Evolutionary conservation across 2,888 invertebrate species (phyloP), one percentile per base, ranked within the genome.

Genomic region (Parascotia fuliginaria): DNA sequence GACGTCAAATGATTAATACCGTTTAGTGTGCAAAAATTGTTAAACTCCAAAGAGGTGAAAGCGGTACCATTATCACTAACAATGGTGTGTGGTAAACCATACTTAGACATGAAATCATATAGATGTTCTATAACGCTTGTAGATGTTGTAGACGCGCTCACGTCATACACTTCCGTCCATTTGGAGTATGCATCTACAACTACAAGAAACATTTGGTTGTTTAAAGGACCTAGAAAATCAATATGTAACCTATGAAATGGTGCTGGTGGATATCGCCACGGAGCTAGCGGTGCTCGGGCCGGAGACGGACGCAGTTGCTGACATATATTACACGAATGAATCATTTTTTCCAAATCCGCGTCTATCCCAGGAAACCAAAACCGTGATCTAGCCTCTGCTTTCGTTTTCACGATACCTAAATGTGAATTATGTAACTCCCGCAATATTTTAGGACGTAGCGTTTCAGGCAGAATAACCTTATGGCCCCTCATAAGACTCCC

Each of bases 281-380:
- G 19, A 5, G 5, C 19, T 5, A 19, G 19, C 19, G 19, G 19
- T 5, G 2, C 19, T 5, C 44, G 50, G 1, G 29, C 5, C 1
- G 50, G 50, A 1, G 44, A 51, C 1, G 40, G 45, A 2, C 45
- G 45, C 4, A 41, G 1, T 13, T 37, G 36, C 13, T 11, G 2
- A n/a, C 44, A 44, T 1, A 45, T 24, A 0, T 36, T 34, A 11
- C 44, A 50, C 5, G 22, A 34, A 2, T 7, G 0, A 1, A 45
- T 41, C 24, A 50, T 29, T 9, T 0, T 6, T 22, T 50, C 50
- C 0, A 50, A 5, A 1, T 39, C 40, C 3, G 27, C 11, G 2
- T 50, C 44, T 2, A 50, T 22, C 0, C 43, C 43, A 5, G 50
- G 36, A 6, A 44, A 50, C 44, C 50, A 50, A 36, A 50, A 1